These are phyloP conservation scores for Nylanderia fulva DNA, from an alignment of 1,140 invertebrate genomes.

Conservation along the genomic window DNA sequence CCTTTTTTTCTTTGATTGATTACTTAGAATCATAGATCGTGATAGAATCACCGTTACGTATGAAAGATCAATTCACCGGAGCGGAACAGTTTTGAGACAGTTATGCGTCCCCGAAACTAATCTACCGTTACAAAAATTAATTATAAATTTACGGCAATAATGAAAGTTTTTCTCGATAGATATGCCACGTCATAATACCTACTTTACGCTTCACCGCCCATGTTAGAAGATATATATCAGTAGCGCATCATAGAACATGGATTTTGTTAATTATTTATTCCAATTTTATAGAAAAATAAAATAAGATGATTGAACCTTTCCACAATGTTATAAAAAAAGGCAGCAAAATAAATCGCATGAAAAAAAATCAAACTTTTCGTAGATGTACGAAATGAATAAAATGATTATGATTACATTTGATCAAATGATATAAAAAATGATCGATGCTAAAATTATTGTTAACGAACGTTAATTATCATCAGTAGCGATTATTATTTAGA, in stretches of 20 bases:
- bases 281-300: not conserved
- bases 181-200: slow-evolving; percentile 65
- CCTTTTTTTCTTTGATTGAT: slow-evolving; percentile 15
- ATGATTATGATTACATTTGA: too few relatives aligned
- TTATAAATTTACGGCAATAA: slow-evolving; percentile 69
- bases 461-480: slow-evolving; percentile 18
- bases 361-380: too few relatives aligned
- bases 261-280: not conserved
- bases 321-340: too few relatives aligned
- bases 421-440: not conserved
- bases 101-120: slow-evolving; percentile 60
- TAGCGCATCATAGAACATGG: not conserved
- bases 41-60: slow-evolving; percentile 8
- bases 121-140: slow-evolving; percentile 72
- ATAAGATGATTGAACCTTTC: too few relatives aligned
- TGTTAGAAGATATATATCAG: not conserved
- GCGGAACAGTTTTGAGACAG: slow-evolving; percentile 63
- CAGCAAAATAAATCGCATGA: too few relatives aligned
- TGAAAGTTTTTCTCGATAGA: slow-evolving; percentile 57
- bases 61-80: slow-evolving; percentile 42
- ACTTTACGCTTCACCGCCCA: slow-evolving; percentile 67
- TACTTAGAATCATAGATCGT: slow-evolving; percentile 15
- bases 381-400: too few relatives aligned
- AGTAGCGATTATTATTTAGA: not conserved
- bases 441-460: not conserved